Evolutionary conservation across 92 coral and sea anemone species (phyloP).

Genomic region (Paramuricea clavata): DNA sequence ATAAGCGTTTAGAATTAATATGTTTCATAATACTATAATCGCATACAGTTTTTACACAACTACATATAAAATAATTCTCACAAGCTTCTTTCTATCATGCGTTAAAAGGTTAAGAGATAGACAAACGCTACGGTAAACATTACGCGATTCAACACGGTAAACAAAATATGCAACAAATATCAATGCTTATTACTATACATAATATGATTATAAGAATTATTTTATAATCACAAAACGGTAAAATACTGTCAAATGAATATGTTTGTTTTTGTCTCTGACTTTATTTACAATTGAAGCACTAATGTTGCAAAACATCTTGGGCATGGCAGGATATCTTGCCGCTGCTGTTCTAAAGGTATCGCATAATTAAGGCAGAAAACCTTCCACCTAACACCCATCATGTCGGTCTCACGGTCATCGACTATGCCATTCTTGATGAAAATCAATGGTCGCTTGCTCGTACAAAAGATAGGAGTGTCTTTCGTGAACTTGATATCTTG

Average conservation of each 20-base stretch:
- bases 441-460: conserved; percentile 49
- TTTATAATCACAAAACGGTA: no score
- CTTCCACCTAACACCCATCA: conserved; percentile 64
- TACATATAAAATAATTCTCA: neutral
- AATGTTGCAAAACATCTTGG: neutral
- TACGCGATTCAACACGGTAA: neutral
- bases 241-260: neutral
- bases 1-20: neutral
- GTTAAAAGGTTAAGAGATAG: neutral
- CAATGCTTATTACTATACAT: no score
- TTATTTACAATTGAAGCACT: neutral
- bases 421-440: conserved; percentile 48
- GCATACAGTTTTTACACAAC: neutral
- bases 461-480: conserved; percentile 45
- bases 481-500: conserved; percentile 39
- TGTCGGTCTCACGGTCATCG: conserved; percentile 51
- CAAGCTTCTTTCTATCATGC: neutral
- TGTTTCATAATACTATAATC: neutral
- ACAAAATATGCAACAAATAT: neutral
- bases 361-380: conserved; percentile 5
- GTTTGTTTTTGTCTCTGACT: neutral
- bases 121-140: neutral
- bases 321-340: neutral
- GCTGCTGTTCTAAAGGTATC: neutral
- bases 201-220: neutral